These are phyloP conservation scores for Hemiscyllium ocellatum DNA, from an alignment of 2,113 vertebrate genomes.

Conservation along the genomic window DNA sequence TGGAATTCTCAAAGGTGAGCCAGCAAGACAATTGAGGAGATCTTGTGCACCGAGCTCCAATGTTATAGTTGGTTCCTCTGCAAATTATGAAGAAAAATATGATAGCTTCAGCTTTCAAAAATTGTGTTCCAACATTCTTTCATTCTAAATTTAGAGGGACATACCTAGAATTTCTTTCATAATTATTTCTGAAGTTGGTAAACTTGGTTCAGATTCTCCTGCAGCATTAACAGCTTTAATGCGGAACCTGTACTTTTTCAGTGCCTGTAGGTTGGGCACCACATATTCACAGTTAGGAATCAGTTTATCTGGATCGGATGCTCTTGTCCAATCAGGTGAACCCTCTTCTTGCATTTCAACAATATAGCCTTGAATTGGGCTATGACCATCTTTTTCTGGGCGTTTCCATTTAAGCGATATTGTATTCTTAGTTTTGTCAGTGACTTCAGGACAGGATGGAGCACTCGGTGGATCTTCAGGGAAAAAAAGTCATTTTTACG, in stretches of 20 bases:
- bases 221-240: slow-evolving; percentile 88
- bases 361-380: slow-evolving; percentile 90
- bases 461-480: slow-evolving; percentile 70
- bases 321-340: slow-evolving; percentile 79
- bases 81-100: slow-evolving; percentile 43
- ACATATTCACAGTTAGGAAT: slow-evolving; percentile 76
- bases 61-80: slow-evolving; percentile 78
- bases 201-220: slow-evolving; percentile 89
- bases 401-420: slow-evolving; percentile 80
- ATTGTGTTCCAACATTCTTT: background rate
- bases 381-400: slow-evolving; percentile 85
- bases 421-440: slow-evolving; percentile 85
- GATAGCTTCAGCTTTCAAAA: background rate
- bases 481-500: slow-evolving; percentile 25
- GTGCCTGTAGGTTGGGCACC: slow-evolving; percentile 79
- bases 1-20: slow-evolving; percentile 75
- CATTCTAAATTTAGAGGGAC: slow-evolving; percentile 39
- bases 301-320: slow-evolving; percentile 81
- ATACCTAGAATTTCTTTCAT: slow-evolving; percentile 83
- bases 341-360: slow-evolving; percentile 94
- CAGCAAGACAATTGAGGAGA: slow-evolving; percentile 71
- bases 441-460: slow-evolving; percentile 73
- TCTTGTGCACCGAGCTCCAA: slow-evolving; percentile 76
- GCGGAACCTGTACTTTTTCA: slow-evolving; percentile 86
- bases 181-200: slow-evolving; percentile 69